Evolutionary conservation across 2,113 vertebrate species (phyloP).

Genomic region (Limanda limanda): DNA sequence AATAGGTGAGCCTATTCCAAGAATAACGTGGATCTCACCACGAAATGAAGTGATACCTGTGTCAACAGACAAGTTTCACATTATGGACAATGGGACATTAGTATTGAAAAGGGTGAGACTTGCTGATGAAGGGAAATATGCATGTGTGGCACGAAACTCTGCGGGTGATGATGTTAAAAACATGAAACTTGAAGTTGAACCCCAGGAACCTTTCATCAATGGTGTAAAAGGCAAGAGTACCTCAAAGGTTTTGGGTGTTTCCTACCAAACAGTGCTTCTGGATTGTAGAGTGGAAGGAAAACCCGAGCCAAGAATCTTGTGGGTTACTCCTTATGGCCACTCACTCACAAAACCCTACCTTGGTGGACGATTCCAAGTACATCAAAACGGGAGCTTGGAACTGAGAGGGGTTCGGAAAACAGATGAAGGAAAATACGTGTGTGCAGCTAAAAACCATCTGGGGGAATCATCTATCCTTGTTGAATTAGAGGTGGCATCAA

Average conservation of each 20-base stretch:
- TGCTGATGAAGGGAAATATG: constrained; percentile 81
- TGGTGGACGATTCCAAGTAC: constrained; percentile 84
- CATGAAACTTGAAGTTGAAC: constrained; percentile 74
- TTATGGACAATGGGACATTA: constrained; percentile 73
- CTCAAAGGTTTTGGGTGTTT: constrained; percentile 71
- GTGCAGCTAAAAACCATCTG: constrained; percentile 77
- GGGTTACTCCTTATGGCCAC: constrained; percentile 79
- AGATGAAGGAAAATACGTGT: constrained; percentile 80
- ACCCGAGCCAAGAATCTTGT: constrained; percentile 79
- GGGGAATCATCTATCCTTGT: constrained; percentile 79
- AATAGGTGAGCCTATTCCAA: constrained; percentile 75
- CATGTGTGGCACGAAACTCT: constrained; percentile 80
- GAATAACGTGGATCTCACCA: constrained; percentile 83
- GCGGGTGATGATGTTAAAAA: constrained; percentile 82
- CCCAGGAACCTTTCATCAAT: constrained; percentile 78
- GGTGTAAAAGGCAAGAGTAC: constrained; percentile 65
- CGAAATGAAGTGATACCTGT: constrained; percentile 73
- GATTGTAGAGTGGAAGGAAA: constrained; percentile 81
- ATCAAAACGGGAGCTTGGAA: constrained; percentile 82
- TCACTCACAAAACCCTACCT: constrained; percentile 76
- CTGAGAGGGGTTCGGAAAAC: constrained; percentile 82
- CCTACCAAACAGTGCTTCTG: constrained; percentile 80
- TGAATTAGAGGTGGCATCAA: constrained; percentile 79
- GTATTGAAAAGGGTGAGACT: constrained; percentile 76
- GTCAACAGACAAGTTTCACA: constrained; percentile 70